Base-by-base conservation (phyloP, 2,797 vertebrate genomes). In the Artibeus jamaicensis region DNA sequence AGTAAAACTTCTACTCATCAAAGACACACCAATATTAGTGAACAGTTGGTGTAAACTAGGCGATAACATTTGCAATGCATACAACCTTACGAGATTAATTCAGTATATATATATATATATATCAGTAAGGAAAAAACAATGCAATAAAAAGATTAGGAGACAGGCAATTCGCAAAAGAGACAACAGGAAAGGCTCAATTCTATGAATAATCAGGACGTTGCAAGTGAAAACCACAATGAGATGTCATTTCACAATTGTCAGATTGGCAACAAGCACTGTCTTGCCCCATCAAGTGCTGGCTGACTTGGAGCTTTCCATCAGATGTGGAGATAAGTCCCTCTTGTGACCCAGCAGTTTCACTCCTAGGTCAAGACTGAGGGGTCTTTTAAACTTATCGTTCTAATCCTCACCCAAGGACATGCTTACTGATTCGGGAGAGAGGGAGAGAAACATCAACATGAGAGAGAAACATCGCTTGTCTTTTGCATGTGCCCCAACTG, bases 401-500 rank as follows among this genome's bases (percentile, higher is more conserved):
- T 65, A 65, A 65, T n/a, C 62, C 62, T n/a, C 32, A 65, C 14
- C 14, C 2, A 6, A 65, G 62, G 32, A 65, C 29, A 65, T 3
- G 14, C 62, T n/a, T 16, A 16, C 29, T 65, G 15, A 65, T 16
- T 65, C 6, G 29, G 14, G 29, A n/a, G 29, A n/a, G 59, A 62
- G 59, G 29, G 26, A 62, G 59, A 62, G 29, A 32, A 26, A 32
- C 59, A 32, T 32, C 26, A 19, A 5, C 29, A 24, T 26, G 24
- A 59, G 55, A 57, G 26, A 59, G 59, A 62, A 62, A 62, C 59
- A 59, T 6, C 6, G 26, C 29, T 65, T 65, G 62, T 29, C 62
- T 32, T 14, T 16, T 2, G 2, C 32, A 65, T 5, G 2, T 5
- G 2, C 62, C 62, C 32, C 6, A 8, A 6, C 26, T 2, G 2